Evolutionary conservation across 2,888 invertebrate genomes (phyloP), one percentile per base, ranked within the genome.

Genomic region (Gastrophysa polygoni): DNA sequence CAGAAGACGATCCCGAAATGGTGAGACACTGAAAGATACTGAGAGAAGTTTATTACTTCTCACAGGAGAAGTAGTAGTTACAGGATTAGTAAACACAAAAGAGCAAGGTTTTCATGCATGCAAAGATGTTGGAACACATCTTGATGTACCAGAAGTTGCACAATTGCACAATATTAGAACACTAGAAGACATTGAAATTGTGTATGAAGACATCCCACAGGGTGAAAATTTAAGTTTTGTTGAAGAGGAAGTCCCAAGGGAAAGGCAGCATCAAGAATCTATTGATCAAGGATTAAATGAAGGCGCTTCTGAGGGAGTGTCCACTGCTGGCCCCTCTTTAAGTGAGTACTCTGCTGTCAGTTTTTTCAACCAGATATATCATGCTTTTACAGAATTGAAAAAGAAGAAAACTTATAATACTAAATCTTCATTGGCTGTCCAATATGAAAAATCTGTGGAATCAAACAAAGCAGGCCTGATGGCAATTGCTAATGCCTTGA

Each of bases 401-500:
- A 46, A 24, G 7, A 24, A 24, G 24, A 47, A 47, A 47, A 47
- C 47, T 6, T 47, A 47, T n/a, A 47, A 20, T 20, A 47, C 47
- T 10, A 18, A 47, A 47, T 17, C 47, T 21, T 47, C 21, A 21
- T 18, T 47, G 47, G 47, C 47, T 16, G 20, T 21, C n/a, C 47
- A 47, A 17, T 47, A 47, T 20, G 47, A 20, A 20, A 47, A 47
- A 47, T 47, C 20, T 20, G 47, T 47, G 21, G 47, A n/a, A 21
- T 17, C 47, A n/a, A 47, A 47, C 47, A 20, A 47, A 47, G 20
- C 17, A 10, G 47, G 20, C 5, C 21, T 47, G 20, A 18, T 47
- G 47, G 47, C 47, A 47, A 47, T 47, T 11, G 47, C 47, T 47
- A 47, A n/a, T 47, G 47, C 47, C 20, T 21, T 47, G 21, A 47